phyloP scores from a whole-genome alignment of 1,140 invertebrate genomes.

The Drosophila malerkotliana region DNA sequence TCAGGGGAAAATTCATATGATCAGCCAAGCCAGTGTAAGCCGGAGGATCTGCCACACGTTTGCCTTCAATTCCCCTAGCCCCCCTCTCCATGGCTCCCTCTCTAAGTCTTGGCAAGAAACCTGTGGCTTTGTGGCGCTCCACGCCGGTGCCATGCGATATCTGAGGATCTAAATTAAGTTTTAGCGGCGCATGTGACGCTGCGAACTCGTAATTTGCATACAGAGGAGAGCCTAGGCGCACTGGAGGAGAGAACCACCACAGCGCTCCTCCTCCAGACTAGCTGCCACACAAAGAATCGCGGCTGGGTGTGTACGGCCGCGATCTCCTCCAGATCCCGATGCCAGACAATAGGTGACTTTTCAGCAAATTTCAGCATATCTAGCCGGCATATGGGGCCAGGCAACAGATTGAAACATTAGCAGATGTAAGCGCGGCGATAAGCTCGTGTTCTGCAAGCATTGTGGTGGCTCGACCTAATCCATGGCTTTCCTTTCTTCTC shows the following conservation, averaged over 20 bases:
- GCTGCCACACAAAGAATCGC: slow-evolving; percentile 58
- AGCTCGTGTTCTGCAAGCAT: slow-evolving; percentile 31
- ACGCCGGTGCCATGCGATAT: slow-evolving; percentile 59
- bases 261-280: slow-evolving; percentile 39
- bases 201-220: slow-evolving; percentile 78
- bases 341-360: slow-evolving; percentile 70
- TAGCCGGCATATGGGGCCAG: slow-evolving; percentile 67
- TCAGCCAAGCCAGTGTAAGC: slow-evolving; percentile 14
- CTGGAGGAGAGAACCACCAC: slow-evolving; percentile 58
- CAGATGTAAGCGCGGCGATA: slow-evolving; percentile 66
- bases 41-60: slow-evolving; percentile 45
- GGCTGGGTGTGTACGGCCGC: slow-evolving; percentile 63
- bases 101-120: slow-evolving; percentile 35
- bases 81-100: background rate
- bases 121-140: slow-evolving; percentile 36
- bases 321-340: slow-evolving; percentile 3
- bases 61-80: background rate
- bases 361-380: slow-evolving; percentile 47
- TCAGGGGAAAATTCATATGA: slow-evolving; percentile 42
- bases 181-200: slow-evolving; percentile 78
- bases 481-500: slow-evolving; percentile 7
- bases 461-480: slow-evolving; percentile 20
- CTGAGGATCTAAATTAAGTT: slow-evolving; percentile 80
- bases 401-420: slow-evolving; percentile 82
- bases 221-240: slow-evolving; percentile 48